Evolutionary conservation across 2,888 invertebrate genomes (phyloP).

Genomic region (Eristalinus sepulchralis): DNA sequence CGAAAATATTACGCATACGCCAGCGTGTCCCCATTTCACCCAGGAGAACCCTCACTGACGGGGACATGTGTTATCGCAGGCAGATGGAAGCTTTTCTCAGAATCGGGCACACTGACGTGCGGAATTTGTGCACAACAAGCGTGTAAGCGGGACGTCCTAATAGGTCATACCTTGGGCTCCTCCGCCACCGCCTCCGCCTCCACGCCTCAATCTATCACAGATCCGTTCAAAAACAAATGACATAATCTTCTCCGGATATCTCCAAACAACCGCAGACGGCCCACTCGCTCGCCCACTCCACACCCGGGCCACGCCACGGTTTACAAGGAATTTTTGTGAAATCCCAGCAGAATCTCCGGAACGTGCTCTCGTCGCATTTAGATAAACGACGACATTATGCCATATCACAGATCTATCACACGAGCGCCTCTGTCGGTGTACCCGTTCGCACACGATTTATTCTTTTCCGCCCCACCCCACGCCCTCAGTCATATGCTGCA

Average conservation of each 20-base stretch:
- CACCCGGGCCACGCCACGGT: neutral
- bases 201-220: neutral
- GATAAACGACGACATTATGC: conserved; percentile 68
- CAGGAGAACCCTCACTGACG: too few relatives aligned
- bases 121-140: neutral
- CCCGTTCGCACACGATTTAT: conserved; percentile 18
- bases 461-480: conserved; percentile 20
- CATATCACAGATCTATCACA: conserved; percentile 64
- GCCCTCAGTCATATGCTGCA: conserved; percentile 39
- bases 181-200: neutral
- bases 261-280: conserved; percentile 23
- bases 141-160: neutral
- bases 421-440: conserved; percentile 16
- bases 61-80: neutral
- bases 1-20: neutral
- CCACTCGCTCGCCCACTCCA: neutral
- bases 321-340: conserved; percentile 31
- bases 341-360: conserved; percentile 56
- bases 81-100: neutral
- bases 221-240: conserved; percentile 10
- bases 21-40: neutral
- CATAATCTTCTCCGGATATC: conserved; percentile 20
- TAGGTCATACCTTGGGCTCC: neutral
- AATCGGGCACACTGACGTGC: neutral
- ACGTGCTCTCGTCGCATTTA: conserved; percentile 63